Evolutionary conservation across 2,888 invertebrate species (phyloP).

Genomic region (Antheraea assamensis): DNA sequence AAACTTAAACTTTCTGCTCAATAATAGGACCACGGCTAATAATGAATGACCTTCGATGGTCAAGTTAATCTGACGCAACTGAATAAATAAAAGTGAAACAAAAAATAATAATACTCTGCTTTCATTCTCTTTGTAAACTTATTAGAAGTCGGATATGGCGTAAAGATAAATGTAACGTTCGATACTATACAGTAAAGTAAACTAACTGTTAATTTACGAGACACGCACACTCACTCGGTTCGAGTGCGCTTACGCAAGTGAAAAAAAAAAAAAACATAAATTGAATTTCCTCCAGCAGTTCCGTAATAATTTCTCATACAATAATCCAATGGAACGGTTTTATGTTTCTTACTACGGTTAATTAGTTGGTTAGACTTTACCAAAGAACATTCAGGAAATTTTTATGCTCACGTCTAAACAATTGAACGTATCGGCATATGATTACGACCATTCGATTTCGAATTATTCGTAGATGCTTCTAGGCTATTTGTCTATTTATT

Average conservation of each 20-base stretch:
- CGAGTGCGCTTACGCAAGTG: conserved; percentile 13
- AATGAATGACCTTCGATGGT: background rate
- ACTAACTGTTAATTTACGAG: conserved; percentile 12
- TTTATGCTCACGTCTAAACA: too few relatives aligned
- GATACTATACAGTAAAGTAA: conserved; percentile 1
- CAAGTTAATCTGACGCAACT: background rate
- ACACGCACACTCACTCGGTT: conserved; percentile 7
- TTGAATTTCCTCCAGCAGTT: conserved; percentile 25
- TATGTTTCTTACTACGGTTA: background rate
- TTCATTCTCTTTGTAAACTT: background rate
- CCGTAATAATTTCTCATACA: conserved; percentile 25
- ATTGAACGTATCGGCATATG: background rate
- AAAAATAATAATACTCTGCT: background rate
- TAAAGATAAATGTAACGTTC: conserved; percentile 8
- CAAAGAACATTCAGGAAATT: too few relatives aligned
- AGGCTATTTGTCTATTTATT: too few relatives aligned
- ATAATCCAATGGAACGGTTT: background rate
- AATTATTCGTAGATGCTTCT: too few relatives aligned
- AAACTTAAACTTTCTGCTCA: background rate
- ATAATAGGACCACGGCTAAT: background rate
- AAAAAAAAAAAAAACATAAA: conserved; percentile 18
- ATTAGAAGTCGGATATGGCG: background rate
- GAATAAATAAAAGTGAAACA: background rate
- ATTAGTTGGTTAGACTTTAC: background rate
- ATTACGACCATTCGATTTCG: too few relatives aligned